These are phyloP conservation scores for Oreonectes daqikongensis DNA, from an alignment of 2,797 vertebrate species.

Conservation along the genomic window DNA sequence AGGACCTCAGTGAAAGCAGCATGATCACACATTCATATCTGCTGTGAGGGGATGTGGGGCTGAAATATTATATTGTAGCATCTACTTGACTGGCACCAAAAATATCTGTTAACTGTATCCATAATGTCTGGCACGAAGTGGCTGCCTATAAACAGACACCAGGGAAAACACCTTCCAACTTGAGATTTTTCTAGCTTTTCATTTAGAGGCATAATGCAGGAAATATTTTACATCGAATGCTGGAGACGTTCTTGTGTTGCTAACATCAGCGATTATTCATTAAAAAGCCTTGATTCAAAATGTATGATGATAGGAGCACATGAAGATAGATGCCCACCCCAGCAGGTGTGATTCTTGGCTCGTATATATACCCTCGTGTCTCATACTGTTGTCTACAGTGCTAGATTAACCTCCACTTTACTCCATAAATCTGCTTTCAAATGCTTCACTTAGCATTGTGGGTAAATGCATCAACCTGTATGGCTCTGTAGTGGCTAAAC, in stretches of 20 bases:
- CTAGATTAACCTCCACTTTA: conserved; percentile 46
- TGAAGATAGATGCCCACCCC: neutral
- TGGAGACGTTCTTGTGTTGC: neutral
- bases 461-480: conserved; percentile 61
- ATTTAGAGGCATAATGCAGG: neutral
- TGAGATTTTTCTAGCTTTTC: neutral
- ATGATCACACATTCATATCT: conserved; percentile 7
- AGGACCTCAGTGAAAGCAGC: neutral
- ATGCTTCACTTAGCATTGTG: conserved; percentile 30
- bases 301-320: neutral
- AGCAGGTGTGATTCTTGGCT: conserved; percentile 60
- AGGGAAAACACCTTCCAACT: conserved; percentile 19
- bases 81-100: conserved; percentile 21
- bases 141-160: conserved; percentile 40
- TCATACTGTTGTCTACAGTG: conserved; percentile 42
- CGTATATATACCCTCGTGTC: conserved; percentile 28
- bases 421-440: conserved; percentile 57
- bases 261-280: neutral
- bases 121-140: conserved; percentile 44
- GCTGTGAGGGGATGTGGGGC: neutral
- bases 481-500: conserved; percentile 51
- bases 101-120: conserved; percentile 47
- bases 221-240: neutral
- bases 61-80: conserved; percentile 24
- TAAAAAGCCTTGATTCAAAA: neutral